Conservation (phyloP, 2,797 vertebrate genomes). For the Malurus splendens region DNA sequence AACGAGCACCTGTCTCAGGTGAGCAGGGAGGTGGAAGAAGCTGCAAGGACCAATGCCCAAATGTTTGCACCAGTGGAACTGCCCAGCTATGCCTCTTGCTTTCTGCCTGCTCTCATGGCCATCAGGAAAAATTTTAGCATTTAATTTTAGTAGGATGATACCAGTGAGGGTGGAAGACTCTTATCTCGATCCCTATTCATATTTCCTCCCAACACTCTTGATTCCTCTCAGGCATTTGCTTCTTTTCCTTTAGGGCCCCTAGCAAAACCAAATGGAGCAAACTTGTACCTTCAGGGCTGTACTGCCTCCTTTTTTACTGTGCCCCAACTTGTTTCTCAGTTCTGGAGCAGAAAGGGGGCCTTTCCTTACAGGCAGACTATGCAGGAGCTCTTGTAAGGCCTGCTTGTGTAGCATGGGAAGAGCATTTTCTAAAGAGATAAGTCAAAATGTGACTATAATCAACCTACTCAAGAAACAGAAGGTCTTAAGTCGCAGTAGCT, state of each 20-base stretch:
- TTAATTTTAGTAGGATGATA: background rate
- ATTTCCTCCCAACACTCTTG: accelerated
- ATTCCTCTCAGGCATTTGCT: background rate
- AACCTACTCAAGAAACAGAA: background rate
- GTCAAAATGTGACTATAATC: background rate
- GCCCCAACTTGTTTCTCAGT: background rate
- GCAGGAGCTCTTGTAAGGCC: background rate
- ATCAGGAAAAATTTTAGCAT: background rate
- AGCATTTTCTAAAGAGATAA: background rate
- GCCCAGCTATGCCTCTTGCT: background rate
- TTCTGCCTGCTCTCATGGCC: background rate
- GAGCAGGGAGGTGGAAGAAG: background rate
- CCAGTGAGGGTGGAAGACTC: background rate
- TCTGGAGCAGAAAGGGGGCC: background rate
- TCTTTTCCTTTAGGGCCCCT: background rate
- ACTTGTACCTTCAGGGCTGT: background rate
- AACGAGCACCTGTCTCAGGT: accelerated
- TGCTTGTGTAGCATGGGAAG: background rate
- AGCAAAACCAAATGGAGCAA: background rate
- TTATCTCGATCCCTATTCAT: background rate
- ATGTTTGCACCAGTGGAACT: accelerated
- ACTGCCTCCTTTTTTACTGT: background rate
- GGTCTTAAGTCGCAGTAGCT: background rate
- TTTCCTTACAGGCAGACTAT: accelerated
- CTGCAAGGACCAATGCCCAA: accelerated